Conservation (phyloP, 2,113 vertebrate species). For the Lampris incognitus region DNA sequence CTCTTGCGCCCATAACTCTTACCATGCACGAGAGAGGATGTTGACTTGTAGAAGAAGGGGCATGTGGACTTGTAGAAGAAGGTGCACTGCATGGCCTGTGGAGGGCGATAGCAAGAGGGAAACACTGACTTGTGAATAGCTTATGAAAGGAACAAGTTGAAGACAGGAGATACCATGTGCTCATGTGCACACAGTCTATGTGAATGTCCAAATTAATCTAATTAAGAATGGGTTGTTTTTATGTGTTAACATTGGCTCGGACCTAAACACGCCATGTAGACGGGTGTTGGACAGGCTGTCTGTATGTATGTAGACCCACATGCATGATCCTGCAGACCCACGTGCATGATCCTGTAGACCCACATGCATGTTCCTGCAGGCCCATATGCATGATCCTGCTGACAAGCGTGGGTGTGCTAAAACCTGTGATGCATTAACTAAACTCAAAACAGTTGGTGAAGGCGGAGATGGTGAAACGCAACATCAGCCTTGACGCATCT, state of each 20-base stretch:
- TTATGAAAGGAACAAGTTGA: slow-evolving; percentile 11
- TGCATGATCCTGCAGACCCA: background rate
- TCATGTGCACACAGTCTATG: too few species aligned
- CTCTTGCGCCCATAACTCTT: too few species aligned
- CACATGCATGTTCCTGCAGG: background rate
- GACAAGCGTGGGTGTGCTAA: slow-evolving; percentile 1
- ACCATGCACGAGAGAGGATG: too few species aligned
- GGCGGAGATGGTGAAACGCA: slow-evolving; percentile 47
- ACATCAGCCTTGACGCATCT: slow-evolving; percentile 15
- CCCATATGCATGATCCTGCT: background rate
- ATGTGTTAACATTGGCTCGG: too few species aligned
- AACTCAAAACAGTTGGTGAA: slow-evolving; percentile 23
- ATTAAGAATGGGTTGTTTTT: background rate
- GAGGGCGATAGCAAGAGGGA: too few species aligned
- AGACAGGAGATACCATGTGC: slow-evolving; percentile 11
- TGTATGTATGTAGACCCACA: background rate
- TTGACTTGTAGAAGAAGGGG: too few species aligned
- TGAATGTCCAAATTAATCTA: slow-evolving; percentile 7
- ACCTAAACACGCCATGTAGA: too few species aligned
- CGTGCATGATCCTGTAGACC: background rate
- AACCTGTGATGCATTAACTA: slow-evolving; percentile 15
- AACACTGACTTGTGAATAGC: background rate
- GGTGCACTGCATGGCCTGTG: too few species aligned
- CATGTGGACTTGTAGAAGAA: too few species aligned
- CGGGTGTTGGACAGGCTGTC: too few species aligned